Conservation (phyloP, 2,113 vertebrate genomes). For the Trichechus manatus region DNA sequence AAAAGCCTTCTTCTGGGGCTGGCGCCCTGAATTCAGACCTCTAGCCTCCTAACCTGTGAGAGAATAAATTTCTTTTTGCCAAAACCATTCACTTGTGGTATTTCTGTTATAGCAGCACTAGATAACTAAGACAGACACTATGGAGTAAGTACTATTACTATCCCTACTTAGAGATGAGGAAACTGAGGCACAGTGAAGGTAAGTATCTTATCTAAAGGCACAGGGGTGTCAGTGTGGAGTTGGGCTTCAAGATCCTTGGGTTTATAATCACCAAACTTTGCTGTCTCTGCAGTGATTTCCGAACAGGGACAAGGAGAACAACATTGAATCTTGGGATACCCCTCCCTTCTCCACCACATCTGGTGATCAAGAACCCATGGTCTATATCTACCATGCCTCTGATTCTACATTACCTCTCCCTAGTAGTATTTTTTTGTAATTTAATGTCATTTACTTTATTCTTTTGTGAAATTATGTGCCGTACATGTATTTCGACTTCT, state of each 20-base stretch:
- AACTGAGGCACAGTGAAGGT: neutral
- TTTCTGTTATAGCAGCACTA: too few relatives aligned
- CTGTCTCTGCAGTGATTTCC: neutral
- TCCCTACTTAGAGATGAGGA: too few relatives aligned
- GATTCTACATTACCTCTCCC: neutral
- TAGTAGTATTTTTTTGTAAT: neutral
- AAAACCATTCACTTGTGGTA: too few relatives aligned
- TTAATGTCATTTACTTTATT: neutral
- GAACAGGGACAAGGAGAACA: fast-evolving
- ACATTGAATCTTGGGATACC: neutral
- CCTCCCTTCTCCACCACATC: neutral
- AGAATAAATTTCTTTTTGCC: too few relatives aligned
- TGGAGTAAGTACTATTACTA: too few relatives aligned
- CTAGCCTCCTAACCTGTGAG: too few relatives aligned
- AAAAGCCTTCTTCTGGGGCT: too few relatives aligned
- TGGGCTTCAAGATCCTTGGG: neutral
- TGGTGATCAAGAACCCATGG: neutral
- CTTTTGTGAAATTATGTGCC: neutral
- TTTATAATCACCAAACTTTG: neutral
- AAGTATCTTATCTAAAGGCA: neutral
- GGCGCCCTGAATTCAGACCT: too few relatives aligned
- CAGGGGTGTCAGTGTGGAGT: too few relatives aligned
- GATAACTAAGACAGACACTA: too few relatives aligned
- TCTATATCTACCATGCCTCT: neutral
- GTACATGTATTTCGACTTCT: neutral